Evolutionary conservation across 2,888 invertebrate species (phyloP).

Genomic region (Sphinx pinastri): DNA sequence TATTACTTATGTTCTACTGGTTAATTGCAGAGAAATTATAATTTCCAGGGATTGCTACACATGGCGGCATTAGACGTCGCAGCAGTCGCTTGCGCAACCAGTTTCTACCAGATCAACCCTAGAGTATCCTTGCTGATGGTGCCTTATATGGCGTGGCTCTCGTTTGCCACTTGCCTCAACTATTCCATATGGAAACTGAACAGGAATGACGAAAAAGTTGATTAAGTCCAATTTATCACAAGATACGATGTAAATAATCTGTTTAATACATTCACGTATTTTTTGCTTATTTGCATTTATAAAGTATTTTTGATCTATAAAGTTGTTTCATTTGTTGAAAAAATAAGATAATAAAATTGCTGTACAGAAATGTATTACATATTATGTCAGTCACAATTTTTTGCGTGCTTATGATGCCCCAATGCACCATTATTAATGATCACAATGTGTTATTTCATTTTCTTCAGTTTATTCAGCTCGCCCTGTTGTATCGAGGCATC

Average conservation of each 20-base stretch:
- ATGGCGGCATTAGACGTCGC: constrained; percentile 1
- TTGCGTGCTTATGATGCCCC: too few relatives aligned
- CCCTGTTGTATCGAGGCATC: constrained; percentile 93
- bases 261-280: background rate
- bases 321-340: background rate
- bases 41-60: constrained; percentile 7
- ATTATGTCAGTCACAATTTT: constrained; percentile 2
- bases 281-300: background rate
- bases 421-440: background rate
- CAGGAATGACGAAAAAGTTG: background rate
- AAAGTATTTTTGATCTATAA: background rate
- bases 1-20: too few relatives aligned
- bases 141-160: constrained; percentile 90
- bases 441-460: constrained; percentile 74
- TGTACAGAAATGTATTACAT: background rate
- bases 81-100: background rate
- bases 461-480: constrained; percentile 89
- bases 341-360: background rate
- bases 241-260: background rate
- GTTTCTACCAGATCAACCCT: constrained; percentile 12
- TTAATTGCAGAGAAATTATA: too few relatives aligned
- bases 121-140: constrained; percentile 43
- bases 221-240: background rate
- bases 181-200: constrained; percentile 84
- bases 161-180: constrained; percentile 87